Conservation (phyloP, 1,140 invertebrate genomes). For the Bombus superbus region DNA sequence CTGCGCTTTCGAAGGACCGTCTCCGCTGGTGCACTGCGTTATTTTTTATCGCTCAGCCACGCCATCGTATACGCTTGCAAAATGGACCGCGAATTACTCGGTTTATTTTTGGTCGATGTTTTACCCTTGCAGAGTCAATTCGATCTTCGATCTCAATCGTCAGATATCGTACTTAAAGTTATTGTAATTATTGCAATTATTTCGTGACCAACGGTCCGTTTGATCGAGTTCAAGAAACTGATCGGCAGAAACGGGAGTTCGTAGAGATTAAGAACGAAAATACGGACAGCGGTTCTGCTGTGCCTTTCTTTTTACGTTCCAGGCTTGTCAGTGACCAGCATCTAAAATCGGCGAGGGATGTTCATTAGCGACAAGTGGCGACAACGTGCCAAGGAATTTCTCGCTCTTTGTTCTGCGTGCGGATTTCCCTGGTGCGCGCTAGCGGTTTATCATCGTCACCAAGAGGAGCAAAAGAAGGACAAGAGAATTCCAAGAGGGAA, state of each 20-base stretch:
- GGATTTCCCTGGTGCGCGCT: constrained; percentile 38
- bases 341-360: constrained; percentile 65
- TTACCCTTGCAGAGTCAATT: background rate
- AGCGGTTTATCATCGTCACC: constrained; percentile 62
- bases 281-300: background rate
- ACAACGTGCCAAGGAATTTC: constrained; percentile 64
- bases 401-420: constrained; percentile 66
- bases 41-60: background rate
- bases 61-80: background rate
- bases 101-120: background rate
- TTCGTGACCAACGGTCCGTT: no score
- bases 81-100: background rate
- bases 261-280: constrained; percentile 9
- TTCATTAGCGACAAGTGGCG: constrained; percentile 61
- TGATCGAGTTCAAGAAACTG: no score
- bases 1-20: background rate
- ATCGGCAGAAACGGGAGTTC: background rate
- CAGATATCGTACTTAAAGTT: background rate
- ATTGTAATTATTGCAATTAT: background rate
- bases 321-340: constrained; percentile 48
- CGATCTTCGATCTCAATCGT: background rate
- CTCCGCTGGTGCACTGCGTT: background rate
- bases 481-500: constrained; percentile 40
- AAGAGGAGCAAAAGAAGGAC: constrained; percentile 1
- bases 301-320: constrained; percentile 1